Base-by-base conservation (phyloP, 2,113 vertebrate species). In the Eira barbara region DNA sequence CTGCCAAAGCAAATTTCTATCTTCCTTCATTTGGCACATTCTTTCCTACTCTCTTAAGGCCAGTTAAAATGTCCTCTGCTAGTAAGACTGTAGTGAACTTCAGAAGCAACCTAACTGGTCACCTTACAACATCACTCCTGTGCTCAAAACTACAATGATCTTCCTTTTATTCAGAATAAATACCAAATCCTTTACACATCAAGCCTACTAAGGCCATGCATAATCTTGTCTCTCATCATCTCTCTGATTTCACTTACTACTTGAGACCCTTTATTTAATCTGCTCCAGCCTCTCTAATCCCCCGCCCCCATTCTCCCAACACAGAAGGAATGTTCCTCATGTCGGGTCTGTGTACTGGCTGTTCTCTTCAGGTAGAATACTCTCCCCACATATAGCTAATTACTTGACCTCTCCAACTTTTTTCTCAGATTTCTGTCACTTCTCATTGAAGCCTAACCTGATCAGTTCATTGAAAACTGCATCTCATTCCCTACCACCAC, bases 1-100 rank as follows among this genome's bases (percentile, higher is more conserved):
- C 59, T 95, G 55, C 55, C 84, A 95, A 96, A 81, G 36, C 25
- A 94, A 95, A 47, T 67, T 29, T 83, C 82, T 89, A 89, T 39
- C 29, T 36, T 97, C 42, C 52, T 95, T 91, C 45, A 88, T 63
- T 93, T 88, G 20, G 81, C 23, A 84, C 89, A 94, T 92, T 79
- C 42, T 86, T 97, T 97, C 80, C 92, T 49, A 78, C 52, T 14
- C 23, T 89, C 49, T 17, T 17, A 84, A 52, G 4, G n/a, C 6
- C 73, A 91, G 47, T 86, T 82, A 85, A 93, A 79, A 92, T 65
- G 90, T 63, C 67, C n/a, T 91, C 6, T 59, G 80, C 31, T 80
- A 91, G 20, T 49, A 49, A 96, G 29, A 86, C 6, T 79, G 3
- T 47, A 89, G 23, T 91, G 4, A 90, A 92, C 90, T 93, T 88